Conservation (phyloP, 2,113 vertebrate genomes). For the Typhlomys cinereus region DNA sequence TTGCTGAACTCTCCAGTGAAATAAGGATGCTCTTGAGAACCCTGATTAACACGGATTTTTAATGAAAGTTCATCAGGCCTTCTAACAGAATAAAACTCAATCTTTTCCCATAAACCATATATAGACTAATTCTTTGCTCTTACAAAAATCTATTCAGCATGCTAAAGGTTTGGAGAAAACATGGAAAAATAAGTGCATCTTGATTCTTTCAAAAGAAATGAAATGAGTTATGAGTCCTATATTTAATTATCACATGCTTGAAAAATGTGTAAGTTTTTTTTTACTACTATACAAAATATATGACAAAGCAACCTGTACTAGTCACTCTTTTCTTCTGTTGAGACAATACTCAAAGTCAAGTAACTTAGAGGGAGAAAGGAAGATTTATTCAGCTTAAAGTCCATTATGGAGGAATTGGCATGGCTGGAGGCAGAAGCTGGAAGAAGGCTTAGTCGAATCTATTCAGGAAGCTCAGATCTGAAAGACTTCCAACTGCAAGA, state of each 20-base stretch:
- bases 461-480: too few species aligned
- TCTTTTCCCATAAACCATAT: constrained; percentile 5
- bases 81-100: background rate
- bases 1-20: background rate
- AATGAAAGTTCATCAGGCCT: background rate
- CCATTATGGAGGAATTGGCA: too few species aligned
- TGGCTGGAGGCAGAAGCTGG: too few species aligned
- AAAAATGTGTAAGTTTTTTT: background rate
- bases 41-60: background rate
- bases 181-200: background rate
- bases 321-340: background rate
- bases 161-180: background rate
- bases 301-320: too few species aligned
- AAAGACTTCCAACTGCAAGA: too few species aligned
- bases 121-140: background rate
- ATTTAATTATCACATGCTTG: background rate
- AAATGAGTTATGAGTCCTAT: background rate
- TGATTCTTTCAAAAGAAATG: constrained; percentile 53
- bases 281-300: too few species aligned
- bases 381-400: too few species aligned
- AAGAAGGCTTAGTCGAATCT: too few species aligned
- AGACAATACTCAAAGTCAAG: background rate
- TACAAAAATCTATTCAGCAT: constrained; percentile 1
- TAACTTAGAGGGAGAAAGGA: background rate
- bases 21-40: background rate